phyloP scores from a whole-genome alignment of 2,113 vertebrate genomes.

The Protobothrops flavoviridis region DNA sequence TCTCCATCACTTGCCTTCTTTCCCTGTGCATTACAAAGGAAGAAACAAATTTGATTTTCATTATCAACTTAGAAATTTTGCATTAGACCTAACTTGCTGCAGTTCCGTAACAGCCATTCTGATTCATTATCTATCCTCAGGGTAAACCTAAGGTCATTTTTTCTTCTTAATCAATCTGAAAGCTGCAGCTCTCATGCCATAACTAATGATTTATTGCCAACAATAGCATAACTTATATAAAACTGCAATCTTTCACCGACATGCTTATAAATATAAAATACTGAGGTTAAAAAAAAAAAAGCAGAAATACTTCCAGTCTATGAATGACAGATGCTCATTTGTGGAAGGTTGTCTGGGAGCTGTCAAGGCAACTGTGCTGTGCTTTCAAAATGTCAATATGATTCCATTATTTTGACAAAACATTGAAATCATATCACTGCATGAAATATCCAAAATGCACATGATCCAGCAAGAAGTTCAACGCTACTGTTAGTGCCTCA shows the following conservation, averaged over 20 bases:
- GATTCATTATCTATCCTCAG: constrained; percentile 23
- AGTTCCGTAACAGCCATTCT: constrained; percentile 16
- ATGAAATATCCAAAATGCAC: constrained; percentile 24
- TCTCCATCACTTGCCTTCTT: background rate
- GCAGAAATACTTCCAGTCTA: constrained; percentile 52
- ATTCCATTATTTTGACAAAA: constrained; percentile 44
- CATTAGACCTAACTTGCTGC: constrained; percentile 11
- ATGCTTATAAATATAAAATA: constrained; percentile 52
- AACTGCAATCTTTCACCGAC: constrained; percentile 53
- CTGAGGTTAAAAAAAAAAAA: constrained; percentile 44
- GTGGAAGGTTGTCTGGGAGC: constrained; percentile 44
- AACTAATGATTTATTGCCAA: constrained; percentile 53
- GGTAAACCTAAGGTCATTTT: constrained; percentile 42
- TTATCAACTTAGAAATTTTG: constrained; percentile 33
- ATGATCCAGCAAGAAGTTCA: background rate
- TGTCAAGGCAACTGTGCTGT: constrained; percentile 35
- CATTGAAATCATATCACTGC: constrained; percentile 24
- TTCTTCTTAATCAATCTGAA: constrained; percentile 44
- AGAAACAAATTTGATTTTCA: constrained; percentile 38
- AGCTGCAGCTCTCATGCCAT: constrained; percentile 38
- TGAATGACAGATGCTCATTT: constrained; percentile 59
- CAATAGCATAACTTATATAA: constrained; percentile 24
- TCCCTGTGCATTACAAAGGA: constrained; percentile 11
- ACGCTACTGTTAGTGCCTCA: background rate
- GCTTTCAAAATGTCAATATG: constrained; percentile 44